Evolutionary conservation across 2,113 vertebrate genomes (phyloP), one percentile per base, ranked within the genome.

Genomic region (Charadrius vociferus): DNA sequence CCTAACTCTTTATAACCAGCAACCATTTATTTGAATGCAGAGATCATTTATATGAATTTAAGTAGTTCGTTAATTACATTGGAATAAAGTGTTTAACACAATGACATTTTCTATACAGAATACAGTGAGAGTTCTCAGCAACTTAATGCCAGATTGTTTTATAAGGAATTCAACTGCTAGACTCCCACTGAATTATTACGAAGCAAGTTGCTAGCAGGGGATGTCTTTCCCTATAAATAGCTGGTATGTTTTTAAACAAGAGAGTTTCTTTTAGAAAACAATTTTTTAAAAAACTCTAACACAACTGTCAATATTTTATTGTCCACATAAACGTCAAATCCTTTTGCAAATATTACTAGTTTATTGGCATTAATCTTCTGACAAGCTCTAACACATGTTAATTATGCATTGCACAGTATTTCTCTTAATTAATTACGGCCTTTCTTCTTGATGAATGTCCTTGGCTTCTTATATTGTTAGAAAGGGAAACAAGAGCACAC

Each of bases 381-480:
- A 86, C 68, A 81, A 71, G 88, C 65, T 86, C 66, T 72, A 91
- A 87, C 66, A 92, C 49, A 50, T 67, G 73, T 93, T 97, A 91
- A 94, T 88, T 91, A 95, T 34, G 65, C 41, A 50, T 14, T 95
- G 62, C 71, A 68, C 55, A 92, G 73, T 43, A 86, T 88, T 91
- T 75, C 62, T 70, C 81, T 77, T 94, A 79, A 95, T 92, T 96
- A 86, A 90, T 87, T 94, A 70, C 0, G 0, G 67, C 41, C 62
- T 88, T 81, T 70, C 66, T 70, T n/a, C 80, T 53, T 91, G 84
- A 72, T 82, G 23, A 77, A 87, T 81, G 91, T 93, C 95, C 58
- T 85, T 93, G 84, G 29, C 41, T 77, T 34, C 37, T 90, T 80
- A 17, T 8, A 87, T 50, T 77, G 29, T 75, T 65, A 66, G 32